Percentiles rank a stretch among this genome's conserved stretches.
phyloP scores from a whole-genome alignment of 2,888 invertebrate species.

The Dione vanillae region DNA sequence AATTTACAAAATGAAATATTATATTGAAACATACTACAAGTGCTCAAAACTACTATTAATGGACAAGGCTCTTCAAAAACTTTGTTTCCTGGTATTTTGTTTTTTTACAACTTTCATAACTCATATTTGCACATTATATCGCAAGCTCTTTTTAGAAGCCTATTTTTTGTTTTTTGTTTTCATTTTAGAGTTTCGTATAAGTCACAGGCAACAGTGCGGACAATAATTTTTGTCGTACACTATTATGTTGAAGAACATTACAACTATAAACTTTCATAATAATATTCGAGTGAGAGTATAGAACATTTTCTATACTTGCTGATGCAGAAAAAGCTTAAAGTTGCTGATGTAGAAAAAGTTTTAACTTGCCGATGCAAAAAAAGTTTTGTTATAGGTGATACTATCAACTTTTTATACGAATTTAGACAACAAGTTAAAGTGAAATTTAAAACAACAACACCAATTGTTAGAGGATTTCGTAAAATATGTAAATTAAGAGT shows the following conservation, averaged over 20 bases:
- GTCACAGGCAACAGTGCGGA: conserved; percentile 8
- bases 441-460: background rate
- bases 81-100: background rate
- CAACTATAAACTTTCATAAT: conserved; percentile 13
- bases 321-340: no score
- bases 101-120: background rate
- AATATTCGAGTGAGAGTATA: conserved; percentile 2
- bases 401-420: no score
- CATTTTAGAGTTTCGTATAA: background rate
- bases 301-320: no score
- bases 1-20: background rate
- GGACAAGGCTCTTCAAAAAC: background rate
- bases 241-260: conserved; percentile 16
- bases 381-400: background rate
- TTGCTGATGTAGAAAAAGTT: conserved; percentile 12
- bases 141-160: background rate
- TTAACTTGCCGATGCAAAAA: no score
- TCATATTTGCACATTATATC: background rate
- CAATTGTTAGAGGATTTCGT: background rate
- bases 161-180: background rate
- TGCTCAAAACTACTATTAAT: background rate
- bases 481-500: background rate
- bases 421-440: no score
- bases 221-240: conserved; percentile 3
- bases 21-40: background rate